Evolutionary conservation across 2,888 invertebrate species (phyloP), one percentile per base, ranked within the genome.

Genomic region (Gerosis bhagava): DNA sequence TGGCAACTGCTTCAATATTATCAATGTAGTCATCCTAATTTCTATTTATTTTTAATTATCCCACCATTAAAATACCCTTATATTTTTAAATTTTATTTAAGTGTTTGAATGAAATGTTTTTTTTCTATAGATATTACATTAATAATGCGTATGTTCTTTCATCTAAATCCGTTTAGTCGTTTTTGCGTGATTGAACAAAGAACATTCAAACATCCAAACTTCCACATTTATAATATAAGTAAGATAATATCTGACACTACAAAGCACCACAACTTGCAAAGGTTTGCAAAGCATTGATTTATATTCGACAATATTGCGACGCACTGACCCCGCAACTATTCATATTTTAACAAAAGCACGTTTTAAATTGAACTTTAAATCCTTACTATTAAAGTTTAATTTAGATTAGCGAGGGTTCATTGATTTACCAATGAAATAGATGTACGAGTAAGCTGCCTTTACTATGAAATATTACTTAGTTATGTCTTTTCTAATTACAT

Each of bases 231-330:
- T n/a, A n/a, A n/a, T n/a, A n/a, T n/a, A n/a, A n/a, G n/a, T n/a
- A n/a, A n/a, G n/a, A 22, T 24, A 29, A 12, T 25, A 25, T 31
- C 15, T 13, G 57, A 55, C 61, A 61, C 59, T 59, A 53, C 39
- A 59, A 39, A 46, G 39, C 45, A 46, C 17, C 25, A 55, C 13
- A 31, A 5, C 7, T 12, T 21, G 42, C 48, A 48, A 53, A 49
- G 53, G 51, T 57, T 58, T 54, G 54, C 59, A 50, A 55, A 60
- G 54, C 63, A 60, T 59, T 71, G 68, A 71, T 70, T 71, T 71
- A 70, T 67, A 64, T 57, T 62, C 60, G 62, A 64, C 68, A 67
- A 64, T 70, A 68, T 63, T 67, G 56, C 67, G 53, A 63, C 60
- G 60, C 60, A 60, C 59, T 63, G 63, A 62, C 60, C 62, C 54